phyloP scores from a whole-genome alignment of 2,888 invertebrate genomes.

The Laspeyria flexula region DNA sequence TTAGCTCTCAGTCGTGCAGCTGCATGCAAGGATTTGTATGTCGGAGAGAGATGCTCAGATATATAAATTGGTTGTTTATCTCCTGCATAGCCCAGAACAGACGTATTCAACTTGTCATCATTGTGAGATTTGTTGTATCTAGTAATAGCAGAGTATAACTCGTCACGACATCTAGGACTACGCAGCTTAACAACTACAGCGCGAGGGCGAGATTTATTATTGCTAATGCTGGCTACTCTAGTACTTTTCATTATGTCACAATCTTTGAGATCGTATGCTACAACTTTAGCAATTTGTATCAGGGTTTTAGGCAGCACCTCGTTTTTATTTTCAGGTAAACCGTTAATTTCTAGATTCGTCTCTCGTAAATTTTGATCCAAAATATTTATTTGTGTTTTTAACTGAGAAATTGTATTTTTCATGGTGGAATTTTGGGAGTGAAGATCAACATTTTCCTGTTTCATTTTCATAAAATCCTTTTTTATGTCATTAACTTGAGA shows the following conservation, averaged over 20 bases:
- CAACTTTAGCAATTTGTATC: not conserved
- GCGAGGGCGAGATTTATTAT: not conserved
- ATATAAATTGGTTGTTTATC: conserved; percentile 1
- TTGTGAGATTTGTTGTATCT: conserved; percentile 8
- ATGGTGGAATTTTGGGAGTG: not conserved
- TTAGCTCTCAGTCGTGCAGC: conserved; percentile 6
- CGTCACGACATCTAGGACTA: conserved; percentile 8
- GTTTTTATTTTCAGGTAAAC: conserved; percentile 5
- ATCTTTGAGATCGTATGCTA: not conserved
- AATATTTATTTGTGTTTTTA: not conserved
- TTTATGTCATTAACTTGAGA: conserved; percentile 3
- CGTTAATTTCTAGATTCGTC: conserved; percentile 5
- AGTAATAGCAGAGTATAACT: conserved; percentile 1
- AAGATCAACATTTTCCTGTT: not conserved
- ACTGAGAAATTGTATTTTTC: not conserved
- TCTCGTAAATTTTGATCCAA: conserved; percentile 5
- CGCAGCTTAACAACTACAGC: conserved; percentile 1
- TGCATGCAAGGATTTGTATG: conserved; percentile 6
- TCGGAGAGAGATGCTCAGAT: conserved; percentile 2
- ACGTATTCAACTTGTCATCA: not conserved
- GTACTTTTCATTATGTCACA: conserved; percentile 2
- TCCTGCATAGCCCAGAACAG: conserved; percentile 1
- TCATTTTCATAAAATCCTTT: not conserved
- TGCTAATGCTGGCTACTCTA: not conserved
- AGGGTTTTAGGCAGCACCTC: conserved; percentile 1